Percentiles rank a stretch among this genome's conserved stretches.
phyloP scores from a whole-genome alignment of 2,113 vertebrate species.

The Vicugna pacos region DNA sequence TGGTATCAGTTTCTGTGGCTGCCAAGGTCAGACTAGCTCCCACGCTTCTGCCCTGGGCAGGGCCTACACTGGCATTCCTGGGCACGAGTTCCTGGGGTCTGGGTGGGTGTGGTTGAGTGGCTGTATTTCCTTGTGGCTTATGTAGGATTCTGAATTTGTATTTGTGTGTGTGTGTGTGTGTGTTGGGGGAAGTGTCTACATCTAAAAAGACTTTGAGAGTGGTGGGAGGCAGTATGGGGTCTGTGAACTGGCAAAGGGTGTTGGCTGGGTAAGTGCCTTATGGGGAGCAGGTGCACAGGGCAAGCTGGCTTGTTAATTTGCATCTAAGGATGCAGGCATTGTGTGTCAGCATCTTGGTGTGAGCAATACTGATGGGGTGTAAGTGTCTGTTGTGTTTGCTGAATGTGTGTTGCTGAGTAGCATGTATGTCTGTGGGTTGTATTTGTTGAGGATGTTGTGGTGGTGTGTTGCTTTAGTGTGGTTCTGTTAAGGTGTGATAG shows the following conservation, averaged over 20 bases:
- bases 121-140: neutral
- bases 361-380: neutral
- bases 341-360: neutral
- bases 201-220: neutral
- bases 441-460: neutral
- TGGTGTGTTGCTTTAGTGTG: neutral
- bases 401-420: neutral
- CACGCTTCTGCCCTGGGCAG: neutral
- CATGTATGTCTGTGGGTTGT: neutral
- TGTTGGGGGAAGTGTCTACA: neutral
- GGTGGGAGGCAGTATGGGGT: neutral
- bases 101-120: neutral
- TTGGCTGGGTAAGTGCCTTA: neutral
- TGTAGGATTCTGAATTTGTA: neutral
- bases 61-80: neutral
- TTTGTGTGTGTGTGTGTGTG: neutral
- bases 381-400: too few species aligned
- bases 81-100: neutral
- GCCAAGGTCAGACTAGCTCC: slow-evolving; percentile 26
- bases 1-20: neutral
- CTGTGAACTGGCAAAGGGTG: neutral
- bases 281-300: rapidly evolving
- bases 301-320: neutral
- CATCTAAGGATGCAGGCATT: neutral
- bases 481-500: neutral